A percentile compares a stretch with the other conserved stretches of the same genome.
Conservation (phyloP, 2,888 invertebrate genomes). For the Teinopalpus imperialis region DNA sequence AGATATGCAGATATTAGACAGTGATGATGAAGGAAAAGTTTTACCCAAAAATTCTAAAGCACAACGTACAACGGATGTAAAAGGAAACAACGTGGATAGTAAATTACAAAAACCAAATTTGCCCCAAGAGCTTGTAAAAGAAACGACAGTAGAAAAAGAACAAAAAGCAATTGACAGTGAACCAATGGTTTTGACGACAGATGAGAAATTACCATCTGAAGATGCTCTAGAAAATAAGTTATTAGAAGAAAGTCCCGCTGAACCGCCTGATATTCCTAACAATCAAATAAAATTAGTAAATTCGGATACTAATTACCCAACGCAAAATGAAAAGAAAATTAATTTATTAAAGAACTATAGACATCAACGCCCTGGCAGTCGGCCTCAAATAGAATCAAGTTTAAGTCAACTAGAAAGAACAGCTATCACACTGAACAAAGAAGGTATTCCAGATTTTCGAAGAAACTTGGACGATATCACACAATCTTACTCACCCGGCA, state of each 20-base stretch:
- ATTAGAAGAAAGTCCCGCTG: constrained; percentile 40
- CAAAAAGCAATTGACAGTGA: constrained; percentile 34
- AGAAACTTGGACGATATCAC: constrained; percentile 76
- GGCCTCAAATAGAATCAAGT: constrained; percentile 66
- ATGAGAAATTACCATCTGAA: constrained; percentile 69
- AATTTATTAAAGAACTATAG: constrained; percentile 75
- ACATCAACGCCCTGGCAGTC: constrained; percentile 62
- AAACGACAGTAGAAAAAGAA: constrained; percentile 33
- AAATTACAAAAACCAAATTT: constrained; percentile 16
- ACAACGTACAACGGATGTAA: constrained; percentile 34
- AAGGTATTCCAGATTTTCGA: constrained; percentile 72
- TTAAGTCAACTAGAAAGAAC: constrained; percentile 70
- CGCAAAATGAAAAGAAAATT: constrained; percentile 61
- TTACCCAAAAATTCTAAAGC: constrained; percentile 31
- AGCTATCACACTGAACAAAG: constrained; percentile 66
- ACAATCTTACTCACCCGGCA: constrained; percentile 70
- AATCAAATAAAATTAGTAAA: constrained; percentile 32
- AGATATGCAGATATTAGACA: constrained; percentile 70
- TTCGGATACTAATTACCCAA: constrained; percentile 42
- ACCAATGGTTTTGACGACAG: constrained; percentile 64
- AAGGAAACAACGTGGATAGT: constrained; percentile 17
- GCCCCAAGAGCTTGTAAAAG: constrained; percentile 28
- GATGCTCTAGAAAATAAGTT: constrained; percentile 59
- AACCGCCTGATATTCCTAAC: constrained; percentile 24
- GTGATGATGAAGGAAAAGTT: constrained; percentile 58